Evolutionary conservation across 2,797 vertebrate species (phyloP).

Genomic region (Schizopygopsis pylzovi): DNA sequence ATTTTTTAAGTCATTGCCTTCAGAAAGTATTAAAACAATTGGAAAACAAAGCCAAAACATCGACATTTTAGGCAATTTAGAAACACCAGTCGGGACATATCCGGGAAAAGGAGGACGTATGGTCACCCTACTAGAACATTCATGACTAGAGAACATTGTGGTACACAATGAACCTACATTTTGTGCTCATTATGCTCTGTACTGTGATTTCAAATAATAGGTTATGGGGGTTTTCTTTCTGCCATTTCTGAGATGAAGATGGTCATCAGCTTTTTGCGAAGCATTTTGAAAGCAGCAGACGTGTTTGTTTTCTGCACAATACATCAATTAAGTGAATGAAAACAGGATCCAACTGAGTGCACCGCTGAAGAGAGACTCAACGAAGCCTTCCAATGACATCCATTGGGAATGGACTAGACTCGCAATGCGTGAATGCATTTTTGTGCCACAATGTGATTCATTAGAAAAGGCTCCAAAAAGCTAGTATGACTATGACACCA

Average conservation of each 20-base stretch:
- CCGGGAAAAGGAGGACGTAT: neutral
- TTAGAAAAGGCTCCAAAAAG: conserved; percentile 14
- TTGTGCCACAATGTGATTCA: neutral
- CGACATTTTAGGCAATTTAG: neutral
- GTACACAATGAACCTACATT: neutral
- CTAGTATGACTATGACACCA: neutral
- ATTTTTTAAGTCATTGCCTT: neutral
- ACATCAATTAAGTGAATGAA: conserved; percentile 53
- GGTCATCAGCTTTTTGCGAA: conserved; percentile 37
- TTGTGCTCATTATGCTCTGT: conserved; percentile 3
- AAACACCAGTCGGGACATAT: neutral
- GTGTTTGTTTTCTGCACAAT: conserved; percentile 27
- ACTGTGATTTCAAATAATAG: conserved; percentile 16
- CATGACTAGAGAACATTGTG: neutral
- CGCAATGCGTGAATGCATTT: conserved; percentile 24
- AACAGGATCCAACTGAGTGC: conserved; percentile 43
- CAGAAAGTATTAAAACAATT: neutral
- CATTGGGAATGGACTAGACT: conserved; percentile 60
- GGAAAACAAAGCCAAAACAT: neutral
- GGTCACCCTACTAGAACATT: neutral
- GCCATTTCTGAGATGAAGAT: neutral
- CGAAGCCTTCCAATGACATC: conserved; percentile 61
- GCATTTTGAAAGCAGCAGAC: conserved; percentile 30
- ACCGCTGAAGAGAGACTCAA: conserved; percentile 64
- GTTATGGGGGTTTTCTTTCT: neutral